These are phyloP conservation scores for Brachyhypopomus gauderio DNA, from an alignment of 2,113 vertebrate genomes.

Conservation along the genomic window DNA sequence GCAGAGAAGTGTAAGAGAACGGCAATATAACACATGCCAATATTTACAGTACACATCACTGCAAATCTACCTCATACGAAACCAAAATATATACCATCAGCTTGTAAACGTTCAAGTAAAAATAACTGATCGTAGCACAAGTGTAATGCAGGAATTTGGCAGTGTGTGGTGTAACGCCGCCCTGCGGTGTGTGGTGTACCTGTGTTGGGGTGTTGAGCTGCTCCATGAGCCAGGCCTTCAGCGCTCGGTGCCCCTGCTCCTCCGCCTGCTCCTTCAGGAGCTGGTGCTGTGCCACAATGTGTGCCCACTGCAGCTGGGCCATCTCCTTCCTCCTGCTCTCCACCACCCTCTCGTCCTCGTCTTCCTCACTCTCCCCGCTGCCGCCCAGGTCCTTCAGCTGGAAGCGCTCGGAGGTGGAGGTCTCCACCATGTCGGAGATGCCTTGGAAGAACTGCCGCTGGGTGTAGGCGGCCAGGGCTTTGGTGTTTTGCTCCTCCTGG, in stretches of 20 bases:
- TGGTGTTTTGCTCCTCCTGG: constrained; percentile 84
- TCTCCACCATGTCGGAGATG: constrained; percentile 74
- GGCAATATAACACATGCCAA: background rate
- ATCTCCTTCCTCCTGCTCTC: constrained; percentile 76
- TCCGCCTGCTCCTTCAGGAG: constrained; percentile 78
- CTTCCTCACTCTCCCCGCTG: constrained; percentile 58
- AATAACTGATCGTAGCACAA: too few relatives aligned
- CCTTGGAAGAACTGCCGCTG: constrained; percentile 77
- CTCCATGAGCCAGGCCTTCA: constrained; percentile 77
- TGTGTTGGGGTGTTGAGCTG: constrained; percentile 73
- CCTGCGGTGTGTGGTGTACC: constrained; percentile 27
- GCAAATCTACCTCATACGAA: too few relatives aligned
- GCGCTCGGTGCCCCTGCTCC: constrained; percentile 73
- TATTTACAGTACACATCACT: too few relatives aligned
- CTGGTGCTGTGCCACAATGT: constrained; percentile 80
- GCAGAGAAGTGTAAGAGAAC: background rate
- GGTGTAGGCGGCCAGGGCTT: constrained; percentile 75
- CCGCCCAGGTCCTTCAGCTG: constrained; percentile 74
- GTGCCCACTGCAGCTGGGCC: constrained; percentile 79
- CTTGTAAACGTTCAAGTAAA: too few relatives aligned
- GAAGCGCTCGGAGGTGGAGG: constrained; percentile 74
- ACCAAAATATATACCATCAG: too few relatives aligned
- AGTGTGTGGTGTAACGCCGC: background rate
- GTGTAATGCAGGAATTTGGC: too few relatives aligned
- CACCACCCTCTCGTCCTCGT: constrained; percentile 40